phyloP scores from a whole-genome alignment of 2,113 vertebrate genomes.

The Chauna torquata region DNA sequence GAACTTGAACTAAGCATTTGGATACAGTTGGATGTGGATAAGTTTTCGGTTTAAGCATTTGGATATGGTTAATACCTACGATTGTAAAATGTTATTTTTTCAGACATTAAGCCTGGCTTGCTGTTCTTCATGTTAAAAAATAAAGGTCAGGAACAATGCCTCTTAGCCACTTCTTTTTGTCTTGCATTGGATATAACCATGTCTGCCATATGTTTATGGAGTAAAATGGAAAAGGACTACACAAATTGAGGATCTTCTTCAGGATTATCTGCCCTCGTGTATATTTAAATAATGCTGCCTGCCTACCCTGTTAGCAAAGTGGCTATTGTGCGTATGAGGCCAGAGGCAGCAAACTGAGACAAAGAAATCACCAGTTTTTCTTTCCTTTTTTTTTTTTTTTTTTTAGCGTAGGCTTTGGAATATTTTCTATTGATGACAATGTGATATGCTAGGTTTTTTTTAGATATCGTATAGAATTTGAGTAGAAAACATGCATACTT shows the following conservation, averaged over 20 bases:
- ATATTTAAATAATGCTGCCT: background rate
- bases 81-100: background rate
- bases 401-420: background rate
- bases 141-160: background rate
- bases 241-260: background rate
- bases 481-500: background rate
- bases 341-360: background rate
- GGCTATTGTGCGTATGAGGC: background rate
- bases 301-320: background rate
- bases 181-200: background rate
- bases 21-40: background rate
- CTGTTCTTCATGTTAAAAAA: background rate
- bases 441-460: background rate
- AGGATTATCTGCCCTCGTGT: background rate
- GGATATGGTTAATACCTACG: background rate
- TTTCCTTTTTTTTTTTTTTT: too few relatives aligned
- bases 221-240: background rate
- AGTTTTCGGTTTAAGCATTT: background rate
- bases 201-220: background rate
- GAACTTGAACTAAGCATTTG: background rate
- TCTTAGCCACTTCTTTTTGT: background rate
- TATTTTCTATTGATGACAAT: background rate
- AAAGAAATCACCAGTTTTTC: background rate
- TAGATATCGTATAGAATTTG: background rate
- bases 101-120: background rate